These are phyloP conservation scores for Julus scandinavius DNA, from an alignment of 2,888 invertebrate species.

Conservation along the genomic window DNA sequence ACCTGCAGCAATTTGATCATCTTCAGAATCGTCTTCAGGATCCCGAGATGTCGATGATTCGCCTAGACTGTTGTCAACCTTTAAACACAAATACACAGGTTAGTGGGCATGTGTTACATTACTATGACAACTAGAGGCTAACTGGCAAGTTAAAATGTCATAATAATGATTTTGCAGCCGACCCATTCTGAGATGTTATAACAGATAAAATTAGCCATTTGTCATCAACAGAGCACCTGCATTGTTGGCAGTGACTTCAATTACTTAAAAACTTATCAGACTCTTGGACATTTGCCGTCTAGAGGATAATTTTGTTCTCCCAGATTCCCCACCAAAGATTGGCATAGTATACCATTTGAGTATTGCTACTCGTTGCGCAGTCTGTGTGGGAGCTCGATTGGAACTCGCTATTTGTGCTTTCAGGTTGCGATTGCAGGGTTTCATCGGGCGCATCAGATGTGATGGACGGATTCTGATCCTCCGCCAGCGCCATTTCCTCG, in stretches of 20 bases:
- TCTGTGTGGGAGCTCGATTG: neutral
- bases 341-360: neutral
- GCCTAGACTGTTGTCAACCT: neutral
- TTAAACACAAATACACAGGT: neutral
- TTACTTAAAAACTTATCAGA: too few species aligned
- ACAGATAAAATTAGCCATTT: too few species aligned
- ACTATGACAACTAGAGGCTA: neutral
- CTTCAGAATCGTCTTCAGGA: neutral
- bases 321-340: too few species aligned
- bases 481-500: neutral
- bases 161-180: too few species aligned
- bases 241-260: too few species aligned
- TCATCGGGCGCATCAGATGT: neutral
- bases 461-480: neutral
- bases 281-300: too few species aligned
- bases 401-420: neutral
- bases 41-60: constrained; percentile 21
- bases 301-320: too few species aligned
- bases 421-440: neutral
- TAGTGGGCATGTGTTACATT: neutral
- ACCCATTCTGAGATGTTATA: too few species aligned
- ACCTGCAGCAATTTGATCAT: neutral
- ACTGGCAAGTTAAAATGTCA: too few species aligned
- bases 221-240: too few species aligned
- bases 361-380: neutral